Evolutionary conservation across 2,888 invertebrate species (phyloP), one percentile per base, ranked within the genome.

Genomic region (Patella caerulea): DNA sequence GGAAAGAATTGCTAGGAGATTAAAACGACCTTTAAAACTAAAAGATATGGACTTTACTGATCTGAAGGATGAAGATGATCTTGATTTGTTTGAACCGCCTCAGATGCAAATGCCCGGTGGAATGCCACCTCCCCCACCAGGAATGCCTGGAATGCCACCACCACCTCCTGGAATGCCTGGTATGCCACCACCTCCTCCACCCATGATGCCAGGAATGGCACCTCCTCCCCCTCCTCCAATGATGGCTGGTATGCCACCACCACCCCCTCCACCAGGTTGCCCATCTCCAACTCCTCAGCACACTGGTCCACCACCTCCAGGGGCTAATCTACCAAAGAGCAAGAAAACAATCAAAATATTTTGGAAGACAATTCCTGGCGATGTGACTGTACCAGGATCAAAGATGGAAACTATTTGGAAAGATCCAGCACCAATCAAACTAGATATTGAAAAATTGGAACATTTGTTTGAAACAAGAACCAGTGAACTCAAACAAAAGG

Each of bases 11-110:
- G 86, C 88, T 77, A 87, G 88, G 76, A 81, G 85, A 71, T 82
- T 90, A 76, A 87, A 91, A 76, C 95, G 81, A n/a, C 92, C 92
- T 3, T 95, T 96, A 83, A 94, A 97, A 73, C 93, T 94, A 82
- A 97, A 98, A 91, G 98, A 99, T 92, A 94, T 99, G 88, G 99
- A 99, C 92, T 99, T 99, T 92, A 97, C 97, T 15, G 98, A 99
- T 92, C 93, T 99, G 76, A 94, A 94, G 74, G 94, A 95, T 56
- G 96, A 96, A 77, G 98, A 98, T 84, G 98, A 98, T 90, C 94
- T 95, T 77, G 88, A 91, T 82, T 88, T 86, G 80, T 88, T 87
- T 83, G 96, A 96, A 0, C 94, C 95, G 73, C 94, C 94, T 4
- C 85, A 84, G 73, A 54, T 85, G 81, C 75, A 87, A 82, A 77